Evolutionary conservation across 2,888 invertebrate species (phyloP), one percentile per base, ranked within the genome.

Genomic region (Drosophila affinis): DNA sequence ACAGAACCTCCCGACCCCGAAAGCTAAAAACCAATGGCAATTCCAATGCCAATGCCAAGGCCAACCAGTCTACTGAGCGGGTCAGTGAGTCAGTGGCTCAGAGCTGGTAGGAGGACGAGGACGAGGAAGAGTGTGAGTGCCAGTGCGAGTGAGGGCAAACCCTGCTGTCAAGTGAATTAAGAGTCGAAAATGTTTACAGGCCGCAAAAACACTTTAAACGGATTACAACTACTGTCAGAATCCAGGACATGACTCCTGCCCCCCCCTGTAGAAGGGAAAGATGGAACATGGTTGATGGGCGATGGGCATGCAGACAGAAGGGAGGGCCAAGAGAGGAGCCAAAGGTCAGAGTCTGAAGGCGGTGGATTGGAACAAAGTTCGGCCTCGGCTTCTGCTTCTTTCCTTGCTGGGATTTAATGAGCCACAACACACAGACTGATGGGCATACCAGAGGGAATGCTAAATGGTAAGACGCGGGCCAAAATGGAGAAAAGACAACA

Each of bases 191-290:
- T 75, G 69, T 72, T 72, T 68, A 54, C 71, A 51, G 29, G 58
- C 75, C 72, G 58, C 72, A 75, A 78, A 65, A 81, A 68, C 63
- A 71, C 81, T 80, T 69, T 55, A 80, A 80, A 70, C 58, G 65
- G 71, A 77, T 77, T 65, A 60, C 74, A 80, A 77, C 60, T 51
- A 54, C 68, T 72, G 72, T 18, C 72, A 17, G 52, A 52, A 17
- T 39, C 18, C 18, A 47, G 47, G 10, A 47, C 47, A 18, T 17
- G n/a, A 10, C 14, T 6, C 7, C 14, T 39, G 39, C 39, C 39
- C 0, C 39, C 0, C 7, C 6, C 3, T 21, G 14, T n/a, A n/a
- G 39, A 14, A 32, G 60, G 72, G 61, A 14, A 18, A 58, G 14
- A 27, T 39, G 46, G 27, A 39, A 39, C n/a, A 12, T n/a, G 46